A percentile compares a stretch with the other conserved stretches of the same genome.
Conservation (phyloP, 2,888 invertebrate genomes). For the Cremastinae sp. region DNA sequence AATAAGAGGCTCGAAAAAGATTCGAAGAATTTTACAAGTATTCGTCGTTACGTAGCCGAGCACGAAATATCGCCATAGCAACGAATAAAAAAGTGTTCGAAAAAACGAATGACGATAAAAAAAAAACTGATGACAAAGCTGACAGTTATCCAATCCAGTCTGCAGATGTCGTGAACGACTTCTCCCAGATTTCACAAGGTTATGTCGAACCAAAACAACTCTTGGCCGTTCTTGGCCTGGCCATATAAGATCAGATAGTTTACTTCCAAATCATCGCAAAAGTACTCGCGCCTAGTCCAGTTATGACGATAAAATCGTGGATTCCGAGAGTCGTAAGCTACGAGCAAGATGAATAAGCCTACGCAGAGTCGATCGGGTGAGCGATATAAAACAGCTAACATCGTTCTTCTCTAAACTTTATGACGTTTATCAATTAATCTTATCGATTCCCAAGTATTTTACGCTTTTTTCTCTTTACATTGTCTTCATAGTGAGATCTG, state of each 20-base stretch:
- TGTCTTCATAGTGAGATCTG: constrained; percentile 38
- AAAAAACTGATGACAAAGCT: constrained; percentile 6
- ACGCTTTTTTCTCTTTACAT: constrained; percentile 22
- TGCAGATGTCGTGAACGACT: constrained; percentile 34
- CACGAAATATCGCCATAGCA: too few relatives aligned
- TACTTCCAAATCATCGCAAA: constrained; percentile 39
- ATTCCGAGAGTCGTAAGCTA: constrained; percentile 2
- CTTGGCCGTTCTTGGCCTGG: constrained; percentile 53
- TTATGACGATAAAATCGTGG: not conserved
- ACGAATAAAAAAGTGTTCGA: not conserved
- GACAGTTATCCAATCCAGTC: constrained; percentile 4
- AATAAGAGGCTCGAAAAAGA: too few relatives aligned
- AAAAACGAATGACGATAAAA: not conserved
- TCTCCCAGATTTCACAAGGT: constrained; percentile 59
- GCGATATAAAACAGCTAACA: constrained; percentile 23
- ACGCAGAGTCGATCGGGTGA: constrained; percentile 56
- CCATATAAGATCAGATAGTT: constrained; percentile 60
- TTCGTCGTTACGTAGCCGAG: too few relatives aligned
- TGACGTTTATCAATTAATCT: constrained; percentile 61
- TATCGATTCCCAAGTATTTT: constrained; percentile 50
- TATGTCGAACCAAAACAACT: constrained; percentile 64
- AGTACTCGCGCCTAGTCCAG: constrained; percentile 22
- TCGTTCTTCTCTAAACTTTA: constrained; percentile 11
- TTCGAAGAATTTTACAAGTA: too few relatives aligned
- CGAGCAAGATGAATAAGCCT: constrained; percentile 18